A percentile compares a stretch with the other conserved stretches of the same genome.
Conservation (phyloP, 2,888 invertebrate genomes). For the Sinopyrophorus schimmeli region DNA sequence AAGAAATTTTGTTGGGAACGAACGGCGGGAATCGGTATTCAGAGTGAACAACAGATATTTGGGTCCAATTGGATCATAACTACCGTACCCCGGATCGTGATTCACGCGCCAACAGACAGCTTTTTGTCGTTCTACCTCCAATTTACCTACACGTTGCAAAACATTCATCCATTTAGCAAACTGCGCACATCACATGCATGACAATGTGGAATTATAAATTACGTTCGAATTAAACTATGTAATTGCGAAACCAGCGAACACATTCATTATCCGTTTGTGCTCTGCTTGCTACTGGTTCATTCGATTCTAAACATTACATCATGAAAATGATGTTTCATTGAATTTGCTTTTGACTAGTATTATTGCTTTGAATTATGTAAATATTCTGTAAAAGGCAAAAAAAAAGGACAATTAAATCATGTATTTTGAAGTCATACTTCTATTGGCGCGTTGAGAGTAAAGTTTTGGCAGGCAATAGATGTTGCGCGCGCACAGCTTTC, state of each 20-base stretch:
- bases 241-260: slow-evolving; percentile 56
- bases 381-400: slow-evolving; percentile 7
- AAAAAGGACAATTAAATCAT: too few species aligned
- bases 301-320: slow-evolving; percentile 31
- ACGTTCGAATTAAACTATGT: slow-evolving; percentile 59
- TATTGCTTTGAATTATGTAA: slow-evolving; percentile 37
- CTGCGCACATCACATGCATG: slow-evolving; percentile 56
- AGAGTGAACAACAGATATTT: slow-evolving; percentile 12
- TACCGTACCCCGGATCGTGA: slow-evolving; percentile 11
- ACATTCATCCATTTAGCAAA: slow-evolving; percentile 54
- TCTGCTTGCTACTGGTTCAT: slow-evolving; percentile 36
- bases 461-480: too few species aligned
- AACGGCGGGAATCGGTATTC: slow-evolving; percentile 20
- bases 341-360: slow-evolving; percentile 48
- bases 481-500: too few species aligned
- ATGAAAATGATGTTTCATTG: slow-evolving; percentile 43
- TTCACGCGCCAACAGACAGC: slow-evolving; percentile 39
- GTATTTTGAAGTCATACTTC: too few species aligned
- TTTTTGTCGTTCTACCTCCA: slow-evolving; percentile 39
- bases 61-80: slow-evolving; percentile 17
- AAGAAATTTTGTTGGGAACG: too few species aligned
- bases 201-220: slow-evolving; percentile 58
- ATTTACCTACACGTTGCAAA: slow-evolving; percentile 43
- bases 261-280: slow-evolving; percentile 51
- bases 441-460: too few species aligned